Conservation (phyloP, 2,113 vertebrate genomes). For the Axis porcinus region DNA sequence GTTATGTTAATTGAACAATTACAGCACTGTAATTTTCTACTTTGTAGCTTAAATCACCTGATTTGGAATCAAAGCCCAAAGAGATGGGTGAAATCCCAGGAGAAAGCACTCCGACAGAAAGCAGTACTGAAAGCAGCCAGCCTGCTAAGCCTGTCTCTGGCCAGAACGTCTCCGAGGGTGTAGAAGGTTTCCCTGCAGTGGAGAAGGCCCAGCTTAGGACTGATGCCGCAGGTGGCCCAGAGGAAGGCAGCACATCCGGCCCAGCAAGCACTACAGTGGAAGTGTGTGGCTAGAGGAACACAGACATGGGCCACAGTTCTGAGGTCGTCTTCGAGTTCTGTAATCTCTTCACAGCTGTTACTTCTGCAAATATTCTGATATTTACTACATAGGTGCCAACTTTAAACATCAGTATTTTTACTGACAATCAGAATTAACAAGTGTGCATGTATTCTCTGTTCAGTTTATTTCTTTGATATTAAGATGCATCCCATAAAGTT, state of each 20-base stretch:
- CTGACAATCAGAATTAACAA: not conserved
- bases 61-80: slow-evolving; percentile 24
- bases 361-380: not conserved
- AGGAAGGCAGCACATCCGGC: not conserved
- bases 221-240: not conserved
- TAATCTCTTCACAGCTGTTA: not conserved
- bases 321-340: slow-evolving; percentile 41
- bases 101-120: not conserved
- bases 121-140: not conserved
- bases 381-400: slow-evolving; percentile 3
- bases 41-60: slow-evolving; percentile 48
- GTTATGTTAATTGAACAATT: not conserved
- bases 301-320: not conserved
- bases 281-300: not conserved
- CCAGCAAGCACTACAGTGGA: fast-evolving
- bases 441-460: not conserved
- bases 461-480: slow-evolving; percentile 15
- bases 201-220: not conserved
- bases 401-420: not conserved
- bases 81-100: not conserved
- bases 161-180: not conserved
- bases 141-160: not conserved
- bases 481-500: not conserved
- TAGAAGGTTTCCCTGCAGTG: not conserved
- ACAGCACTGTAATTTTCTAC: slow-evolving; percentile 17